These are phyloP conservation scores for Deroplatys truncata DNA, from an alignment of 2,888 invertebrate species.

Conservation along the genomic window DNA sequence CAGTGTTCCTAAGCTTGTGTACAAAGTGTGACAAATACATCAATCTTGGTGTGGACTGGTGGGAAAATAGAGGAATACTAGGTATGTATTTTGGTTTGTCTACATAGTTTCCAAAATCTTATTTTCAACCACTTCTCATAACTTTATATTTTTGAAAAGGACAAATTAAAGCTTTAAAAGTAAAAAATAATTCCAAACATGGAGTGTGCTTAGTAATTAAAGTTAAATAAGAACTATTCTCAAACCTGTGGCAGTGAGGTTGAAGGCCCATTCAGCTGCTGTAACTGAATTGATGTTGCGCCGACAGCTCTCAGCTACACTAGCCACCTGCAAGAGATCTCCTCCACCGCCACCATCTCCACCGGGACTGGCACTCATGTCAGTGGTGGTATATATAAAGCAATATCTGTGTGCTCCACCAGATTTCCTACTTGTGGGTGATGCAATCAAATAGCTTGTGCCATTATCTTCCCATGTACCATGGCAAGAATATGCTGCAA, in stretches of 20 bases:
- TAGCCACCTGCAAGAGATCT: constrained; percentile 47
- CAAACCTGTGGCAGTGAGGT: constrained; percentile 49
- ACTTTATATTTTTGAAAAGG: too few species aligned
- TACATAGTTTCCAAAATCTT: too few species aligned
- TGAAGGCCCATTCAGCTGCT: constrained; percentile 58
- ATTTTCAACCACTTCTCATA: too few species aligned
- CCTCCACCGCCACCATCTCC: constrained; percentile 13
- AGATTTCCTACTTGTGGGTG: constrained; percentile 62
- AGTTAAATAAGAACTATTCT: neutral
- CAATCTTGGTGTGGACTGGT: too few species aligned
- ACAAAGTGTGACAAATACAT: too few species aligned
- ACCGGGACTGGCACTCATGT: constrained; percentile 31
- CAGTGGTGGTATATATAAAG: constrained; percentile 52
- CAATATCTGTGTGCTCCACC: constrained; percentile 55
- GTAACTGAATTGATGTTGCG: constrained; percentile 51
- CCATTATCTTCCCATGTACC: constrained; percentile 86
- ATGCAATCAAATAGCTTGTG: constrained; percentile 79
- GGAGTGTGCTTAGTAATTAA: neutral
- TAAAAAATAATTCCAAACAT: too few species aligned
- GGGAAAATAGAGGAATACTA: too few species aligned
- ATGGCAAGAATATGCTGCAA: constrained; percentile 80
- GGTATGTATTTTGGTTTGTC: too few species aligned
- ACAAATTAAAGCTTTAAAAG: too few species aligned
- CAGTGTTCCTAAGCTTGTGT: too few species aligned
- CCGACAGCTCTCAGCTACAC: constrained; percentile 55